A percentile compares a stretch with the other conserved stretches of the same genome.
phyloP scores from a whole-genome alignment of 2,113 vertebrate species.

The Spermophilus dauricus region DNA sequence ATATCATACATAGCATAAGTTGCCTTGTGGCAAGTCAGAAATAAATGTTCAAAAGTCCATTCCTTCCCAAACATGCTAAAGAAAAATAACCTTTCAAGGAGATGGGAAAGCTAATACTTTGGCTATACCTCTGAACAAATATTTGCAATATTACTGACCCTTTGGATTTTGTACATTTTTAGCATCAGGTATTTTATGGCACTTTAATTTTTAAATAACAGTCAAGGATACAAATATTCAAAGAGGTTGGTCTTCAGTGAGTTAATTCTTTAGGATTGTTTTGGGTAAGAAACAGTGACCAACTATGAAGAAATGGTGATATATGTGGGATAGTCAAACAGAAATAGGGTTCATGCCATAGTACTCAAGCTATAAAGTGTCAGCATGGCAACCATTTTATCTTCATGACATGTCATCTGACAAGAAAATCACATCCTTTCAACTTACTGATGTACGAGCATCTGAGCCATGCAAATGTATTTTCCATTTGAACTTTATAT shows the following conservation, averaged over 20 bases:
- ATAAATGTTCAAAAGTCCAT: not conserved
- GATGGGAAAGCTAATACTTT: not conserved
- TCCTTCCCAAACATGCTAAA: not conserved
- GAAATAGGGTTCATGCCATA: slow-evolving; percentile 39
- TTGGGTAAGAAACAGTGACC: not conserved
- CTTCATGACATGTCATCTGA: slow-evolving; percentile 73
- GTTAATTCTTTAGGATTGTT: not conserved
- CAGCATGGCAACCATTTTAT: slow-evolving; percentile 59
- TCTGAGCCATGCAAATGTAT: slow-evolving; percentile 74
- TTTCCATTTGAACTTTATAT: slow-evolving; percentile 77
- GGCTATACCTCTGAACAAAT: not conserved
- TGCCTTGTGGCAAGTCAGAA: not conserved
- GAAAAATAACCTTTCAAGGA: not conserved
- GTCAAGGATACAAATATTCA: not conserved
- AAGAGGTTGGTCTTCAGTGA: not conserved
- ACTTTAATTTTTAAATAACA: not conserved
- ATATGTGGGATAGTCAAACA: not conserved
- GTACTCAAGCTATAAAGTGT: slow-evolving; percentile 68
- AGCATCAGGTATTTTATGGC: not conserved
- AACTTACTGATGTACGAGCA: slow-evolving; percentile 66
- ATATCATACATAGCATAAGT: not conserved
- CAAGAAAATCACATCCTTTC: slow-evolving; percentile 80
- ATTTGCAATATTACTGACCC: not conserved
- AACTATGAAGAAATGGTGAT: not conserved
- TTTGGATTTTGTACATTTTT: not conserved